Conservation (phyloP, 2,888 invertebrate species). For the Trypoxylon attenuatum region DNA sequence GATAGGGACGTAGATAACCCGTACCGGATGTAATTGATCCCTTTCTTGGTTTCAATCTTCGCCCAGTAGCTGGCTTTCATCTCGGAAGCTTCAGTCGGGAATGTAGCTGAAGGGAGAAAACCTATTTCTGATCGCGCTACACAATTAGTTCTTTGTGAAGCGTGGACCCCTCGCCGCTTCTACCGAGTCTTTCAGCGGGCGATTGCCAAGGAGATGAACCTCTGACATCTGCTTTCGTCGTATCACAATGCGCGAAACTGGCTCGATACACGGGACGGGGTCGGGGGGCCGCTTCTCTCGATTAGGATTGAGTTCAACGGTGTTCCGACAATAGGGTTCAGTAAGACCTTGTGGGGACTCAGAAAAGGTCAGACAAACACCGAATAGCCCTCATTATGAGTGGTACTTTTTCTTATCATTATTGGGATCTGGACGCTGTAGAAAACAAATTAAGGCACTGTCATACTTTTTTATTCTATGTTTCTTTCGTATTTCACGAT, state of each 20-base stretch:
- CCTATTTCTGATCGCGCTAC: conserved; percentile 22
- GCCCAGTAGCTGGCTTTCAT: neutral
- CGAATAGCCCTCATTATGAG: neutral
- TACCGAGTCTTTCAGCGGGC: conserved; percentile 10
- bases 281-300: neutral
- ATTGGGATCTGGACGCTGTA: too few relatives aligned
- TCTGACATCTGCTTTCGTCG: conserved; percentile 48
- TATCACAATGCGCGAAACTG: conserved; percentile 9
- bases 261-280: neutral
- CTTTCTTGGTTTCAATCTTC: conserved; percentile 25
- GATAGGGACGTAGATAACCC: conserved; percentile 27
- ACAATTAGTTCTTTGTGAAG: conserved; percentile 57
- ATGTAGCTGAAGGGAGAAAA: conserved; percentile 17
- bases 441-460: too few relatives aligned
- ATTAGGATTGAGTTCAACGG: neutral
- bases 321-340: neutral
- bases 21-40: conserved; percentile 31
- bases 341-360: neutral
- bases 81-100: conserved; percentile 1
- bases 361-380: neutral
- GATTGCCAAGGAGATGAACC: conserved; percentile 35
- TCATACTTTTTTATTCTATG: too few relatives aligned
- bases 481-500: too few relatives aligned
- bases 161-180: neutral
- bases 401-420: neutral